These are phyloP conservation scores for Drosophila nasuta DNA, from an alignment of 1,140 invertebrate genomes.

Conservation along the genomic window DNA sequence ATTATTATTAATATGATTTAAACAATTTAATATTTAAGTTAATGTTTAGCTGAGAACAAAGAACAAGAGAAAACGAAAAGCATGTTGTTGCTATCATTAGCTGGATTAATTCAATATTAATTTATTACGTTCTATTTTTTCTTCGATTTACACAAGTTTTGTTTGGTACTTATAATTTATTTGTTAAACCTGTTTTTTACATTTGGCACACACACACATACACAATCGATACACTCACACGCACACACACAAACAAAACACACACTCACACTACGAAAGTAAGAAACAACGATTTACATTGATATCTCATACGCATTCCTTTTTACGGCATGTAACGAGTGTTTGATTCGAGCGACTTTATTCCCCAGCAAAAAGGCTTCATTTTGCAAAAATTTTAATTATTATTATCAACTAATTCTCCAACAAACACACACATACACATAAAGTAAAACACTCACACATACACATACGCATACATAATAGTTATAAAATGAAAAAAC, in stretches of 20 bases:
- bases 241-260: conserved; percentile 6
- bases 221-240: neutral
- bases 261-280: conserved; percentile 7
- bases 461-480: conserved; percentile 38
- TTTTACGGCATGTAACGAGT: conserved; percentile 45
- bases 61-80: conserved; percentile 35
- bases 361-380: conserved; percentile 56
- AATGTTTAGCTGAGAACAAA: conserved; percentile 37
- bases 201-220: conserved; percentile 19
- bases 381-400: conserved; percentile 71
- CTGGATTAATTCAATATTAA: conserved; percentile 11
- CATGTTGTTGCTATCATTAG: conserved; percentile 63
- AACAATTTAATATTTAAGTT: conserved; percentile 56
- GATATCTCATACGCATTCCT: conserved; percentile 53
- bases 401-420: conserved; percentile 55
- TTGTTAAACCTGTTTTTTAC: conserved; percentile 51
- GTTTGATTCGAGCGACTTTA: conserved; percentile 46
- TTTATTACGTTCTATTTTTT: conserved; percentile 47
- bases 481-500: conserved; percentile 1
- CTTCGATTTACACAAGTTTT: conserved; percentile 43
- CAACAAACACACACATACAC: conserved; percentile 26
- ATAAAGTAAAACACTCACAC: conserved; percentile 25
- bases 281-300: conserved; percentile 4
- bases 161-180: conserved; percentile 58
- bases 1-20: conserved; percentile 22